Percentiles rank a stretch among this genome's conserved stretches.
These are phyloP conservation scores for Xanthostigma xanthostigma DNA, from an alignment of 2,888 invertebrate genomes.

Conservation along the genomic window DNA sequence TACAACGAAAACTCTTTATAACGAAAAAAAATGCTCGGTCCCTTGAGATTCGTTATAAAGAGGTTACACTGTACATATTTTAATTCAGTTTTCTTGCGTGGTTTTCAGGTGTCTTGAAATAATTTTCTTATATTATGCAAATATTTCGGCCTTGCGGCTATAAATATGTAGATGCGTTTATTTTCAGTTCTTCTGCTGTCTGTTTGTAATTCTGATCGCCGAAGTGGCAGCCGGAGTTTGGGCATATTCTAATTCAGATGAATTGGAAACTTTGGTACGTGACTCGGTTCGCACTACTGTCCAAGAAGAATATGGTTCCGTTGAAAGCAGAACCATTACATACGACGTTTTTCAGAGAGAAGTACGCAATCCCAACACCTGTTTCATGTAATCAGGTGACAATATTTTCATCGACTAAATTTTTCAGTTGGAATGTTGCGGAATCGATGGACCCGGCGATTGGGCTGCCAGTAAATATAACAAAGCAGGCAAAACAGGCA, in stretches of 20 bases:
- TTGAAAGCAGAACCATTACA: constrained; percentile 38
- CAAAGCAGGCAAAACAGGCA: constrained; percentile 29
- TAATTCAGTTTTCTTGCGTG: too few relatives aligned
- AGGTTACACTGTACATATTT: too few relatives aligned
- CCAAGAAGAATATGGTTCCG: constrained; percentile 42
- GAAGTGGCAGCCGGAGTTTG: constrained; percentile 66
- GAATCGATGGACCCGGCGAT: constrained; percentile 53
- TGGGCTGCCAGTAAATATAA: constrained; percentile 51
- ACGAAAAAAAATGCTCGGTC: too few relatives aligned
- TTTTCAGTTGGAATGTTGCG: constrained; percentile 59
- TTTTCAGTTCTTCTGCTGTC: constrained; percentile 57
- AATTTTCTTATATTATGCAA: too few relatives aligned
- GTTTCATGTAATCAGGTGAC: background rate
- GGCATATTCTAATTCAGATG: constrained; percentile 55
- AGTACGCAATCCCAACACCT: constrained; percentile 24
- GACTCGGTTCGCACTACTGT: constrained; percentile 46
- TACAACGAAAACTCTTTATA: too few relatives aligned
- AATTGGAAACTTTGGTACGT: constrained; percentile 46
- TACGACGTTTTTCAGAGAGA: constrained; percentile 52
- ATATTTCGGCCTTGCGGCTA: background rate
- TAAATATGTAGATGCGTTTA: background rate
- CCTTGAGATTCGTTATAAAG: too few relatives aligned
- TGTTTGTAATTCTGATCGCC: constrained; percentile 61
- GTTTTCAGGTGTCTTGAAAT: too few relatives aligned
- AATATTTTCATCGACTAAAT: background rate